phyloP scores from a whole-genome alignment of 2,888 invertebrate species.

The Enchytraeus crypticus region DNA sequence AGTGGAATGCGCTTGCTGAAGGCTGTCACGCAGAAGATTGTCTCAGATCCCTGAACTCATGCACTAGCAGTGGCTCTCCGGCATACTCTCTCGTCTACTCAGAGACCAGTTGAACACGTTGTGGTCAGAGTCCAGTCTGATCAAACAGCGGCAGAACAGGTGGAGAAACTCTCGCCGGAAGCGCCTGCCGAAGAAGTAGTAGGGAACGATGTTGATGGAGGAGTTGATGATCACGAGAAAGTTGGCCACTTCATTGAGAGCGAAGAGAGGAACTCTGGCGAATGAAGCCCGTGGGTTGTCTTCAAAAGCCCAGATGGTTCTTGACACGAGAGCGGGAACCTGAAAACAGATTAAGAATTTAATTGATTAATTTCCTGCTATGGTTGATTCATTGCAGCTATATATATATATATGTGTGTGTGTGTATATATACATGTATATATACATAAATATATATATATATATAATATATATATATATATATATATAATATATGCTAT shows the following conservation, averaged over 20 bases:
- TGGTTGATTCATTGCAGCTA: too few relatives aligned
- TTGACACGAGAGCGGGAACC: conserved; percentile 44
- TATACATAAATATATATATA: too few relatives aligned
- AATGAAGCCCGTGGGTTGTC: conserved; percentile 18
- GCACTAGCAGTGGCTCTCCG: neutral
- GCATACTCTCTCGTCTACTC: neutral
- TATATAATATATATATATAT: too few relatives aligned
- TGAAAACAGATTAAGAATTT: conserved; percentile 47
- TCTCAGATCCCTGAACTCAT: too few relatives aligned
- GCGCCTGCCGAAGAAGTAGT: conserved; percentile 46
- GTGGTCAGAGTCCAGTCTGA: neutral
- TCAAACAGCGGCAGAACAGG: conserved; percentile 3
- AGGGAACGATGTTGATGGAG: conserved; percentile 48
- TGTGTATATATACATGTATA: too few relatives aligned
- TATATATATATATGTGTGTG: too few relatives aligned
- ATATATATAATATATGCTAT: too few relatives aligned
- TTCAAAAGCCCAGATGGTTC: conserved; percentile 43
- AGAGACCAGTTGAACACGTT: neutral
- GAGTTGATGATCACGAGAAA: conserved; percentile 47
- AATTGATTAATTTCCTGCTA: too few relatives aligned
- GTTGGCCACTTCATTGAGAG: conserved; percentile 44
- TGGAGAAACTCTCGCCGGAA: conserved; percentile 2
- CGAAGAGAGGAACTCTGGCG: conserved; percentile 28
- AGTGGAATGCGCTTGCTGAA: too few relatives aligned
- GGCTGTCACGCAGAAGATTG: too few relatives aligned